Conservation (phyloP, 37 sponge, comb jelly and placozoan species). For the Ephydatia muelleri region DNA sequence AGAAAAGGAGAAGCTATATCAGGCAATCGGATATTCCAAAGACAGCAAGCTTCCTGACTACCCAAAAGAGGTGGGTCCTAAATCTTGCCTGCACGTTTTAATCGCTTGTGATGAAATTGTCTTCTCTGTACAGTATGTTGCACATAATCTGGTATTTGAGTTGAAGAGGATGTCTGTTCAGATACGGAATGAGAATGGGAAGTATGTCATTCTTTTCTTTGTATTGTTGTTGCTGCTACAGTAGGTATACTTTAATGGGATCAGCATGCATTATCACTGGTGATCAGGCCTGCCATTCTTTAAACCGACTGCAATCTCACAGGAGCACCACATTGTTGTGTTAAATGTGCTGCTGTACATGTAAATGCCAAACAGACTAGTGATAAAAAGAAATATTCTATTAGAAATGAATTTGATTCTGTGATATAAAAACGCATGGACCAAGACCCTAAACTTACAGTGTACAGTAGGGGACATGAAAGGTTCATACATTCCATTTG, state of each 20-base stretch:
- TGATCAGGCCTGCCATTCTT: too few species aligned
- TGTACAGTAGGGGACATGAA: too few species aligned
- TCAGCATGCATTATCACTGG: background rate
- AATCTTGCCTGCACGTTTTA: slow-evolving; percentile 11
- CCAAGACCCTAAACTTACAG: too few species aligned
- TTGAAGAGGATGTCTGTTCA: slow-evolving; percentile 43
- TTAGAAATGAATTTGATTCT: too few species aligned
- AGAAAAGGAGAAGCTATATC: slow-evolving; percentile 73
- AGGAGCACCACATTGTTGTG: too few species aligned
- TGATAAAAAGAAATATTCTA: too few species aligned
- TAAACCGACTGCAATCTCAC: too few species aligned
- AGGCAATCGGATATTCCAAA: slow-evolving; percentile 73
- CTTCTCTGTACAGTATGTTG: slow-evolving; percentile 55
- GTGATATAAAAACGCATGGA: too few species aligned
- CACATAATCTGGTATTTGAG: slow-evolving; percentile 36
- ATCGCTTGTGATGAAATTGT: background rate
- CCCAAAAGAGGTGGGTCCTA: slow-evolving; percentile 45
- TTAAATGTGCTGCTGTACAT: too few species aligned
- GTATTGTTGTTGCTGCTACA: background rate
- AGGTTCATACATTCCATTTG: too few species aligned
- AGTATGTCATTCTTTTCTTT: background rate
- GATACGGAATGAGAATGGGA: slow-evolving; percentile 32
- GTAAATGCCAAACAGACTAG: too few species aligned
- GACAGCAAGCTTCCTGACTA: slow-evolving; percentile 25
- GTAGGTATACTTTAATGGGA: background rate